Base-by-base conservation (phyloP, 2,113 vertebrate species). In the Heteronetta atricapilla region DNA sequence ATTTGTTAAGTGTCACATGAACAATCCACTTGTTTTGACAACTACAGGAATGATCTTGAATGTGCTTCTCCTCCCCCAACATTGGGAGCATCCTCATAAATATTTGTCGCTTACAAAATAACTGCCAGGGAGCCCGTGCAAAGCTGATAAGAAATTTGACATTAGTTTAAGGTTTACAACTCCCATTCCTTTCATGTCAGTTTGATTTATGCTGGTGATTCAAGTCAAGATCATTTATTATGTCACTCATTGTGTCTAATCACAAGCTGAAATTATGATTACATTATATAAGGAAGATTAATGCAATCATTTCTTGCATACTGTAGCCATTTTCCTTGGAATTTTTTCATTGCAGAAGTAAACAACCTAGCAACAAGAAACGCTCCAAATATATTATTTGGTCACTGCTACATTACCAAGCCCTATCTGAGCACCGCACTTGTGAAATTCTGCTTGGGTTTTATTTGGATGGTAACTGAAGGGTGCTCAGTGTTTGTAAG, bases 81-180 rank as follows among this genome's bases (percentile, higher is more conserved):
- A n/a, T 38, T 33, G 69, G 82, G 72, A 94, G 81, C 73, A 96
- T 95, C 92, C 75, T 92, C 74, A 82, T 84, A 93, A 93, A 95
- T 66, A 91, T 63, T 86, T 88, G 76, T 94, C 84, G 3, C 74
- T 91, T 76, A 48, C 48, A 85, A 86, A 90, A 63, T 26, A 77
- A 91, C 72, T 94, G 82, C 72, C 82, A 90, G 55, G 50, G 86
- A 95, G 69, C 62, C 62, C 19, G 0, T 44, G 64, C 88, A 94
- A 88, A 94, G 90, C 96, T 86, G 94, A 95, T 96, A 97, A 95
- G 90, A 93, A 94, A 94, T 93, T 91, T 96, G 84, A 94, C 90
- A 90, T 91, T 87, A 90, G 15, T 69, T 94, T 95, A 79, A 91
- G 55, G 46, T 34, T 55, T 86, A 87, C 88, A 85, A 79, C 70